Evolutionary conservation across 2,113 vertebrate species (phyloP), one percentile per base, ranked within the genome.

Genomic region (Tetrao urogallus): DNA sequence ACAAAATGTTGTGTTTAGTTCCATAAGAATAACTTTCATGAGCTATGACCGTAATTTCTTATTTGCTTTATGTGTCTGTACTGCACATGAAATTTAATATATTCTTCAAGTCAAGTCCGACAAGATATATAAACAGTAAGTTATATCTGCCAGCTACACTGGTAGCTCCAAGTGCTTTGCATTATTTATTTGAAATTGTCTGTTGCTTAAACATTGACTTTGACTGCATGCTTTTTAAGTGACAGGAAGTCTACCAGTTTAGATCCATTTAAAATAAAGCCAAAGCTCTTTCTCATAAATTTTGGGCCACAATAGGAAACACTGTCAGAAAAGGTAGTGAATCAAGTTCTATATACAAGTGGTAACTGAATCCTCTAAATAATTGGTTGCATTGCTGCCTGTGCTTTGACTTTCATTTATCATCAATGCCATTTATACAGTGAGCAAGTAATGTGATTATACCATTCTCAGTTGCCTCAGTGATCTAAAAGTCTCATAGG

Each of bases 151-250:
- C 86, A 90, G 3, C 54, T 82, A 60, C 65, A 5, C 13, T 63
- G 2, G 65, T 88, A 82, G 30, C 64, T 95, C 92, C 3, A 5
- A 84, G 60, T 64, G 56, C 64, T 96, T 93, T 94, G 56, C 76
- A 91, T 95, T 94, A 94, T 94, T 96, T 95, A 96, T 94, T 96
- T 95, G 64, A 71, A 92, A 80, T 77, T 77, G 57, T 93, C 76
- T 95, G 30, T 94, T 93, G 61, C 27, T 91, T 94, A 96, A 96
- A 89, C 57, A 63, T 25, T 91, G 85, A 69, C 82, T 97, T 97
- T 95, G 82, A 89, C 38, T 96, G 61, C 83, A 15, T 85, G 73
- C n/a, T 90, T 96, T 96, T 87, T 36, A 96, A 94, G 78, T 88
- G 52, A n/a, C 10, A 65, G 79, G 82, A 92, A 81, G 34, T 52